Base-by-base conservation (phyloP, 2,888 invertebrate species). In the Drosophila rellima region DNA sequence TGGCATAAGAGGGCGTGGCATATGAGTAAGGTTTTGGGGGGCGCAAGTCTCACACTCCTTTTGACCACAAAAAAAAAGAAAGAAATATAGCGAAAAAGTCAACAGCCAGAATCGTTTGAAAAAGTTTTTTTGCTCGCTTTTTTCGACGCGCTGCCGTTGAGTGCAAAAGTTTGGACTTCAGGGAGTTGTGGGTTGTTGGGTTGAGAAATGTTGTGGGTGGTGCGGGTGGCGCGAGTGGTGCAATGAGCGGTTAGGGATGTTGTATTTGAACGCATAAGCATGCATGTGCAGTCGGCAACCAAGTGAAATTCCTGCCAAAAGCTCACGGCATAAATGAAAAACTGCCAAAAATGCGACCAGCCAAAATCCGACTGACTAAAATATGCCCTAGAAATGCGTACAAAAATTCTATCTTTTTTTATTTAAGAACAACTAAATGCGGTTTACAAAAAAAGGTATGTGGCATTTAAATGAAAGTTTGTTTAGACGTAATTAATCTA, bases 101-200 rank as follows among this genome's bases (percentile, higher is more conserved):
- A 82, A 76, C 73, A 70, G 59, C 57, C 35, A 64, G 60, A 51
- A 61, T 35, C 75, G 63, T 75, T 68, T 69, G 64, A 59, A 75
- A 78, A 85, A 83, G 73, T 74, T 85, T 40, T 39, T 48, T 60
- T 61, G 59, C 33, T 18, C 17, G 59, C 35, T 60, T 68, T 42
- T 40, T 13, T 23, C 20, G 37, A 10, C 44, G 18, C 57, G 52
- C 45, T 54, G 59, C 64, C 47, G 51, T 56, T 69, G 75, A 82
- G 88, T 73, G 70, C 70, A 59, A 82, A 82, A 88, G 39, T 88
- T 86, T 77, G 64, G 55, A 66, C 69, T 68, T 48, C 33, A 33
- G 70, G 62, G 54, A 45, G 35, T 23, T 39, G 50, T 62, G n/a
- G n/a, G n/a, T n/a, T n/a, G n/a, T 66, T 42, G 20, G 29, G 29